Conservation (phyloP, 2,113 vertebrate species). For the Apteryx mantelli region DNA sequence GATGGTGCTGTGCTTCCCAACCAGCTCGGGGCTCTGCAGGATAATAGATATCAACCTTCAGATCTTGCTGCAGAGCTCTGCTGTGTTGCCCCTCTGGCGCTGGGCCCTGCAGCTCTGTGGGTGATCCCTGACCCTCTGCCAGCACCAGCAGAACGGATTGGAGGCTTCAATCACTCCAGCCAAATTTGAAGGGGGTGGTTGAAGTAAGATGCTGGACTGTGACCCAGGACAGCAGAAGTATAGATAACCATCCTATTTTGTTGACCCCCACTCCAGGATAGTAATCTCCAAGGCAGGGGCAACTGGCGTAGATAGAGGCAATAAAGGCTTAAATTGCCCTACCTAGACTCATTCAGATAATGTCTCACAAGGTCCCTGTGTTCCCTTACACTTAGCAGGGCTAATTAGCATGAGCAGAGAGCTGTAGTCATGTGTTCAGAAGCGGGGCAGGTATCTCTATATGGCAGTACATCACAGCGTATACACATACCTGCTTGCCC, state of each 20-base stretch:
- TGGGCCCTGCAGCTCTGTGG: rapidly evolving
- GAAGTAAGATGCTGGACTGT: neutral
- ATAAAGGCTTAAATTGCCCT: neutral
- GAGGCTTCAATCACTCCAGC: neutral
- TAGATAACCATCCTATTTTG: neutral
- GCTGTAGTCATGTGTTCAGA: neutral
- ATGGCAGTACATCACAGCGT: neutral
- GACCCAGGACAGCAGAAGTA: neutral
- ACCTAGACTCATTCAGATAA: neutral
- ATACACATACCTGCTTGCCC: neutral
- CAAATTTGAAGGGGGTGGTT: neutral
- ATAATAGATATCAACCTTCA: neutral
- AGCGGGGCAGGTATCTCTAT: neutral
- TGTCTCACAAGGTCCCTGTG: neutral
- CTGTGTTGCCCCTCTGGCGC: neutral
- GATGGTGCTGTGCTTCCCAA: neutral
- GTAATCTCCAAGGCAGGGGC: neutral
- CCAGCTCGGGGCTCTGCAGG: neutral
- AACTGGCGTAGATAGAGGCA: neutral
- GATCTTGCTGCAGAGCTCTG: neutral
- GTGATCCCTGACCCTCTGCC: neutral
- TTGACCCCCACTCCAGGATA: neutral
- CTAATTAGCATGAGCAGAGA: neutral
- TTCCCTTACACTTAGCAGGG: neutral
- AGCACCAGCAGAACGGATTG: neutral